Evolutionary conservation across 2,888 invertebrate species (phyloP).

Genomic region (Clistopyga incitator): DNA sequence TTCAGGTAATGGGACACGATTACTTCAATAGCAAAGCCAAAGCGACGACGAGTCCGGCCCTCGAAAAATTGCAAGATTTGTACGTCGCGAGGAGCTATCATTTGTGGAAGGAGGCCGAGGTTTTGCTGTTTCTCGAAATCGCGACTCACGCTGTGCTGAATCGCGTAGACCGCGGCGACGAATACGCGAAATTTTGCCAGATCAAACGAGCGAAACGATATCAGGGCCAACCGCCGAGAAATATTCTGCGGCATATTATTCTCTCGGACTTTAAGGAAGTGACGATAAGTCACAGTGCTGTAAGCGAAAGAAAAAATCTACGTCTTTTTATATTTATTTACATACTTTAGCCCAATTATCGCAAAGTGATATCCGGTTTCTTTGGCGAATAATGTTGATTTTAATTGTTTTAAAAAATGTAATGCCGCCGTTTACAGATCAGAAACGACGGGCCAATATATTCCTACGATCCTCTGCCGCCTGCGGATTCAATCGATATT

Average conservation of each 20-base stretch:
- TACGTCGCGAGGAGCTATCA: constrained; percentile 91
- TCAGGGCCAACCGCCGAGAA: constrained; percentile 87
- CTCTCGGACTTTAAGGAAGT: constrained; percentile 90
- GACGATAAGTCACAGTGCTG: constrained; percentile 86
- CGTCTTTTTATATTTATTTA: not conserved
- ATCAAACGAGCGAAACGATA: constrained; percentile 87
- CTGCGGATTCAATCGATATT: constrained; percentile 89
- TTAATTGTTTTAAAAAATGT: constrained; percentile 75
- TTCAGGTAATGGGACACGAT: constrained; percentile 76
- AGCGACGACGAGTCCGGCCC: constrained; percentile 84
- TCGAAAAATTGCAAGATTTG: constrained; percentile 89
- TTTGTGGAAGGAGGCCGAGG: constrained; percentile 91
- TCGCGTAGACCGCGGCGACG: constrained; percentile 88
- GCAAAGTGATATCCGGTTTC: not conserved
- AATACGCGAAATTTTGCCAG: constrained; percentile 87
- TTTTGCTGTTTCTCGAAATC: constrained; percentile 91
- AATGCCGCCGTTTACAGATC: constrained; percentile 79
- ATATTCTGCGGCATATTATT: constrained; percentile 89
- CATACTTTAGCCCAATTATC: no score
- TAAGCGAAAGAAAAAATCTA: constrained; percentile 75
- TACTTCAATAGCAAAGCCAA: constrained; percentile 85
- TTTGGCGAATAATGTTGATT: constrained; percentile 27
- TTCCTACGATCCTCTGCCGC: constrained; percentile 92
- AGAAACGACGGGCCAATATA: constrained; percentile 87
- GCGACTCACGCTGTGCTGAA: constrained; percentile 89